These are phyloP conservation scores for Scaptomyza flava DNA, from an alignment of 2,888 invertebrate genomes.

Conservation along the genomic window DNA sequence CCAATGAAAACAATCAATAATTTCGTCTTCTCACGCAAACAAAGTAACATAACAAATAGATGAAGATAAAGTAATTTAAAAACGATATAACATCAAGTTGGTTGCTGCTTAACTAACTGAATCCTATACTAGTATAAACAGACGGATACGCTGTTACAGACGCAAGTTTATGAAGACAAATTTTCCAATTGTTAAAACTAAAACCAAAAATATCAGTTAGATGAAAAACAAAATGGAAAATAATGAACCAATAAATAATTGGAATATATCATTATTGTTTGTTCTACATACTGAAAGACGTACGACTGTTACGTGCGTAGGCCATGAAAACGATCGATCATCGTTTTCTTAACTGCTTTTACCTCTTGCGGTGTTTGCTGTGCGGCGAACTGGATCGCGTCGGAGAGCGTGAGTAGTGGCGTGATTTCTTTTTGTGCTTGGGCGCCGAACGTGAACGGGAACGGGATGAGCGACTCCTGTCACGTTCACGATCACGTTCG, in stretches of 20 bases:
- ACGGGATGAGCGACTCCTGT: slow-evolving; percentile 68
- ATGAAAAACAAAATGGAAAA: not conserved
- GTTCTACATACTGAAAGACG: slow-evolving; percentile 1
- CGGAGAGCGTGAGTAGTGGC: slow-evolving; percentile 83
- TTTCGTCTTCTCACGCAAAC: too few species aligned
- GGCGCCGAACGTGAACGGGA: slow-evolving; percentile 81
- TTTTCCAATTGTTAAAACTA: too few species aligned
- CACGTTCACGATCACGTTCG: slow-evolving; percentile 25
- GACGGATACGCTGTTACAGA: too few species aligned
- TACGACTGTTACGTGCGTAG: slow-evolving; percentile 1
- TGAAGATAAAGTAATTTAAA: too few species aligned
- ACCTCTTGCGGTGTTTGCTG: slow-evolving; percentile 83
- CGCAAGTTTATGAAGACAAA: too few species aligned
- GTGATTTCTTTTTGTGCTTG: slow-evolving; percentile 83
- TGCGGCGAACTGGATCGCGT: slow-evolving; percentile 84
- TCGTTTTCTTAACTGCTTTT: slow-evolving; percentile 6
- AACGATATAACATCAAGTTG: too few species aligned
- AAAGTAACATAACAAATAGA: too few species aligned
- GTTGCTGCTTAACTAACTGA: too few species aligned
- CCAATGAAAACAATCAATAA: too few species aligned
- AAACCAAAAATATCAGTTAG: not conserved
- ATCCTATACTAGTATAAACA: too few species aligned
- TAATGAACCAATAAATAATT: not conserved
- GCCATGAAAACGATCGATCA: not conserved
- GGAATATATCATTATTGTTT: not conserved